A percentile compares a stretch with the other conserved stretches of the same genome.
Evolutionary conservation across 2,888 invertebrate genomes (phyloP).

Genomic region (Rhyacophila evoluta): DNA sequence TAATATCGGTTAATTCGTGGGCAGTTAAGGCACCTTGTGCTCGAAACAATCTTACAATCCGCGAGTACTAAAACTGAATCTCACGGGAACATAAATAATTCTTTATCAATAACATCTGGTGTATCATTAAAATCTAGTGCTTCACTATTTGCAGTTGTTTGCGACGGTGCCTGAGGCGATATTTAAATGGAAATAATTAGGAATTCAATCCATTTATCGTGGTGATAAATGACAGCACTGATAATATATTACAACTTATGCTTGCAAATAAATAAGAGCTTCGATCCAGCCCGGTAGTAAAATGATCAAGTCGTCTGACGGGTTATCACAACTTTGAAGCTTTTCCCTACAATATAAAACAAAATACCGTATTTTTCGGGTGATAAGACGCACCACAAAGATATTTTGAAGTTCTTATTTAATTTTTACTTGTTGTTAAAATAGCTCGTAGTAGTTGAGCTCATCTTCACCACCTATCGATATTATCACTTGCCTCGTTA

Average conservation of each 20-base stretch:
- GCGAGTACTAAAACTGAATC: background rate
- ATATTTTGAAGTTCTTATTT: too few relatives aligned
- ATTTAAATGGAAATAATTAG: conserved; percentile 26
- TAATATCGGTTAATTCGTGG: background rate
- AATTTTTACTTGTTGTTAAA: too few relatives aligned
- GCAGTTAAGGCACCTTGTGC: background rate
- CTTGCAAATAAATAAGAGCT: background rate
- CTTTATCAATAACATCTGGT: conserved; percentile 3
- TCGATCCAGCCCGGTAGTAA: too few relatives aligned
- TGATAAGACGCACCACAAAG: too few relatives aligned
- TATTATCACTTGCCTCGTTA: too few relatives aligned
- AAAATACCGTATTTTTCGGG: too few relatives aligned
- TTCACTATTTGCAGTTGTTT: conserved; percentile 18
- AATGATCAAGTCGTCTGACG: too few relatives aligned
- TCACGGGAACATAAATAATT: conserved; percentile 7
- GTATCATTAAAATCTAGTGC: conserved; percentile 16
- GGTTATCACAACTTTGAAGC: too few relatives aligned
- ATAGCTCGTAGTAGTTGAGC: too few relatives aligned
- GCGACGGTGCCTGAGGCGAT: background rate
- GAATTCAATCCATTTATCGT: conserved; percentile 13
- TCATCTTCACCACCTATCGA: too few relatives aligned
- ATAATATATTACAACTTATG: background rate
- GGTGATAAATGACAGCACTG: conserved; percentile 12
- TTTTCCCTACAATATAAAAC: too few relatives aligned
- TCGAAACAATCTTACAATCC: background rate